Base-by-base conservation (phyloP, 1,140 invertebrate species). In the Pararge aegeria region DNA sequence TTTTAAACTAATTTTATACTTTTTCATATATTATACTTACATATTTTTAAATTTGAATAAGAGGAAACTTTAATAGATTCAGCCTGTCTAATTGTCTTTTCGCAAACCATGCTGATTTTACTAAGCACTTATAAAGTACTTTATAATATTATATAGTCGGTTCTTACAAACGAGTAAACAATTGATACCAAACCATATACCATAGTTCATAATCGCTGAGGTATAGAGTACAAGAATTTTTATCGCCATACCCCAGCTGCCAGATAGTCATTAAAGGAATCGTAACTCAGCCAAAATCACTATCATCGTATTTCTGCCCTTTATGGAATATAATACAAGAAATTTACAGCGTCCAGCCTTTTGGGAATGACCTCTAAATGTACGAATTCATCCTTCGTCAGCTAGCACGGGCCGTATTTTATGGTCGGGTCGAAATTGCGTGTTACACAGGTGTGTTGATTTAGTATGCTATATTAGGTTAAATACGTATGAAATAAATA, bases 301-400 rank as follows among this genome's bases (percentile, higher is more conserved):
- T 66, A 68, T 61, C 64, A 51, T 73, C 70, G 73, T 80, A 78
- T 74, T 68, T 70, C 64, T 62, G 64, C 67, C 64, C 71, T 70
- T 73, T 69, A 72, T 70, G 67, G 69, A 73, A 73, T 70, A 74
- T 79, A 73, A 78, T 68, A 74, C 60, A 70, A 72, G 70, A 76
- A 62, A 66, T 77, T 76, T 70, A 71, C 69, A 71, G 64, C 65
- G 57, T 27, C 55, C 42, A 49, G 60, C 64, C 73, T 57, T 66
- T 42, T 34, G 67, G 68, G 79, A 77, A 70, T 59, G 73, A 70
- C 70, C 70, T 68, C 64, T 55, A 65, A 73, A 73, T 64, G 67
- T 62, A 60, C 68, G 64, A 73, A 67, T 75, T 58, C 63, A 69
- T 70, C 78, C 75, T 76, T 69, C 77, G 74, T 80, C 74, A 78